Conservation (phyloP, 2,797 vertebrate species). For the Muscicapa comitata region DNA sequence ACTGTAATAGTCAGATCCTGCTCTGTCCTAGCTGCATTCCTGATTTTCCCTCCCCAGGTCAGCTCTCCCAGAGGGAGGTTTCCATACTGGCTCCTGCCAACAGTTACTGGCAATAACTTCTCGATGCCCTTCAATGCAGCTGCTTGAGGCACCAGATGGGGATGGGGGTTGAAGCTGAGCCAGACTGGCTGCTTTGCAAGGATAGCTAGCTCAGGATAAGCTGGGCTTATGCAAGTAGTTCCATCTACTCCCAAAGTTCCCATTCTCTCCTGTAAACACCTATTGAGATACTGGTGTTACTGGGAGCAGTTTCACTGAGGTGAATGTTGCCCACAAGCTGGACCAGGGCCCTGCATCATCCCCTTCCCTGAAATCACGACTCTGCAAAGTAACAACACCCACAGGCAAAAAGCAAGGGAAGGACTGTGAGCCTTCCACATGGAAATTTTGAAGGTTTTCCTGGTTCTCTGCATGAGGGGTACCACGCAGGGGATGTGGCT, state of each 20-base stretch:
- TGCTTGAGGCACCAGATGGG: conserved; percentile 52
- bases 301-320: background rate
- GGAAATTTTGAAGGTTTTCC: background rate
- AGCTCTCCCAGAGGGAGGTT: conserved; percentile 5
- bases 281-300: background rate
- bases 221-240: background rate
- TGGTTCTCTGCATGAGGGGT: background rate
- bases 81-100: conserved; percentile 26
- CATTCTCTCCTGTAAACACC: background rate
- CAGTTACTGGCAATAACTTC: conserved; percentile 41
- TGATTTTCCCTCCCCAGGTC: background rate
- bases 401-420: background rate
- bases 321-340: background rate
- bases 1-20: background rate
- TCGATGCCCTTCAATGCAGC: conserved; percentile 45
- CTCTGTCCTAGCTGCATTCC: background rate
- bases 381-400: background rate
- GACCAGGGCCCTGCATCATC: background rate
- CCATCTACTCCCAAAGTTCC: background rate
- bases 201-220: background rate
- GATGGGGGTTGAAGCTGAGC: conserved; percentile 29
- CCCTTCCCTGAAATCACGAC: background rate
- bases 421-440: background rate
- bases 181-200: conserved; percentile 26
- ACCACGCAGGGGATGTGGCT: background rate